phyloP scores from a whole-genome alignment of 2,797 vertebrate species.

The Propithecus deckenii region DNA sequence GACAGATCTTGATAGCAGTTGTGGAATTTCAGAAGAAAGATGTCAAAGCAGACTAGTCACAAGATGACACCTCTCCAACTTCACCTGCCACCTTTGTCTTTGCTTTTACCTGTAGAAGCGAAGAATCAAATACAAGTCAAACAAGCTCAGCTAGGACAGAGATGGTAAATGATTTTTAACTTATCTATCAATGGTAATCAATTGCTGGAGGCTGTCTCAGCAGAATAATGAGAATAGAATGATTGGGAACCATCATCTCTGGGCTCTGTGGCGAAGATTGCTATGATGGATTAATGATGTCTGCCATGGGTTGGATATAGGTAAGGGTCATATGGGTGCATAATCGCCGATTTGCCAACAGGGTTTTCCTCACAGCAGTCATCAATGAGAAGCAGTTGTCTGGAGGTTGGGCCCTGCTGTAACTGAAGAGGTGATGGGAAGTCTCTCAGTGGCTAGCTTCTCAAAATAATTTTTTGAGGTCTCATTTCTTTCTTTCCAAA shows the following conservation, averaged over 20 bases:
- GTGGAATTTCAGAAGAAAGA: not conserved
- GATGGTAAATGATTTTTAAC: not conserved
- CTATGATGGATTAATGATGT: not conserved
- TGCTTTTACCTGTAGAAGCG: not conserved
- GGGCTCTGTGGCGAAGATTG: not conserved
- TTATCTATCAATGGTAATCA: not conserved
- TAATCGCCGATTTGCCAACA: not conserved
- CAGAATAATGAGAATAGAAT: not conserved
- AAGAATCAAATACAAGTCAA: not conserved
- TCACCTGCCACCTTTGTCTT: not conserved
- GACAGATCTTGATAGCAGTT: not conserved
- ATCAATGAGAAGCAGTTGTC: not conserved
- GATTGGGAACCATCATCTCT: not conserved
- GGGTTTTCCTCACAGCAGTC: not conserved
- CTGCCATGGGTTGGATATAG: not conserved
- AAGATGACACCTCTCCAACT: not conserved
- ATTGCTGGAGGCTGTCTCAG: not conserved
- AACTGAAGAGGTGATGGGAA: not conserved
- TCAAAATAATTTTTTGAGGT: not conserved
- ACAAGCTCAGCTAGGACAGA: not conserved
- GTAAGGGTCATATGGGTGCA: not conserved
- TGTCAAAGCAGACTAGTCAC: not conserved
- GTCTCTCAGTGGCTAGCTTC: not conserved
- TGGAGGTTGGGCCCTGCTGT: not conserved
- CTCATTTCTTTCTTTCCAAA: slow-evolving; percentile 31